Base-by-base conservation (phyloP, 64 coral and sea anemone genomes). In the Platygyra sinensis region DNA sequence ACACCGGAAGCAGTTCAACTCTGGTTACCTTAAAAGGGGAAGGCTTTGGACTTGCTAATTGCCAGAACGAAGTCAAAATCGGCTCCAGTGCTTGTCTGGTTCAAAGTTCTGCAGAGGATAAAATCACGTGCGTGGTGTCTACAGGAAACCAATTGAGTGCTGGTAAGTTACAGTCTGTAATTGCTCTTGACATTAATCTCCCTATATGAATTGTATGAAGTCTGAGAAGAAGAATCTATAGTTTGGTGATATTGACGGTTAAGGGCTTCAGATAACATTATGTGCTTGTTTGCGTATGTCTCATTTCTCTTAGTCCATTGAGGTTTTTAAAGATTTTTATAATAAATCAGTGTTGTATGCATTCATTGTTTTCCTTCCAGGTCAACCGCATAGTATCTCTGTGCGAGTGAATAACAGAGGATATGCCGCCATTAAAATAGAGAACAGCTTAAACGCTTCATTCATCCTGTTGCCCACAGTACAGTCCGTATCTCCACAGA, bases 361-460 rank as follows among this genome's bases (percentile, higher is more conserved):
- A 25, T 46, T 46, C 42, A 46, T 46, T 25, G 9, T 18, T 38
- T 12, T 76, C 38, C 52, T 52, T 30, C 33, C 15, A 90, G 88
- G 93, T 32, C 18, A 78, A 73, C 74, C 88, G 2, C 76, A 94
- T 73, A 32, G 67, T 25, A 72, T 94, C 25, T 84, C n/a, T 10
- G 87, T 94, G 14, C 71, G 80, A 10, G 80, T 90, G 4, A 85
- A 90, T 15, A 94, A 94, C 81, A 80, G 88, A 52, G 93, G 93
- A 10, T 76, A 42, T n/a, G 80, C 93, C 32, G 62, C 33, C 72
- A 67, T 89, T 76, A 75, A 76, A 61, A 52, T 88, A 46, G 73
- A 52, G n/a, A 50, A 60, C 61, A 62, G 19, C 18, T 11, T 65
- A 42, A 78, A 31, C 4, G n/a, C 30, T 39, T 86, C 79, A 13